These are phyloP conservation scores for Cossypha niveicapilla DNA, from an alignment of 2,797 vertebrate species.

Conservation along the genomic window DNA sequence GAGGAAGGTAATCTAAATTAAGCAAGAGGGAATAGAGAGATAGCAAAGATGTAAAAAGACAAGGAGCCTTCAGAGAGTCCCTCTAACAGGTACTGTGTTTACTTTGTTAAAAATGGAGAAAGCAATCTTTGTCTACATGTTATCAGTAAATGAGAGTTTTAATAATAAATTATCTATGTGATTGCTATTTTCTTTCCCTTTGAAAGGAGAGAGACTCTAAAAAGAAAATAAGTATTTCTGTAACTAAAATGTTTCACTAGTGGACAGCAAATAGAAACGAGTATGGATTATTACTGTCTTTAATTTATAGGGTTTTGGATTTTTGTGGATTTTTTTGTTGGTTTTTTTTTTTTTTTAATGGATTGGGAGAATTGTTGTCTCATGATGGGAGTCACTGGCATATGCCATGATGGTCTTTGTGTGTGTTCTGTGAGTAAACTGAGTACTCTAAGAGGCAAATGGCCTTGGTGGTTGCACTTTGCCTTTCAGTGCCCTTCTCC, in stretches of 20 bases:
- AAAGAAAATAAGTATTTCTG: background rate
- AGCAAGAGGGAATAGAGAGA: background rate
- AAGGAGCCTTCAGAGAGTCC: background rate
- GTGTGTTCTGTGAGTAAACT: background rate
- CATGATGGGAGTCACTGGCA: background rate
- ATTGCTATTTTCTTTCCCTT: background rate
- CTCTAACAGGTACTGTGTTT: background rate
- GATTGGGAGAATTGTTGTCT: background rate
- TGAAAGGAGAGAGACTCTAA: background rate
- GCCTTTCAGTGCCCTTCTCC: background rate
- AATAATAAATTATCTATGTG: slow-evolving; percentile 3
- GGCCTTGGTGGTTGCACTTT: background rate
- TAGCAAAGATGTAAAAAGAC: background rate
- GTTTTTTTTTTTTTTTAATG: rapidly evolving
- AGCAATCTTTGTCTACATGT: background rate
- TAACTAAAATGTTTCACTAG: background rate
- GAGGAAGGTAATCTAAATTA: background rate
- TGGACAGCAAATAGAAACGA: background rate
- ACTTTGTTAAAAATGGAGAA: background rate
- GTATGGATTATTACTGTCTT: background rate
- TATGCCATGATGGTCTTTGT: background rate
- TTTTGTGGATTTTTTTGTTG: background rate
- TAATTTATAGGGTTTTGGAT: background rate
- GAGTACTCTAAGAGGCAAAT: background rate
- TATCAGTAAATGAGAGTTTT: background rate